A percentile compares a stretch with the other conserved stretches of the same genome.
Evolutionary conservation across 2,888 invertebrate genomes (phyloP).

Genomic region (Stenolophus ochropezus): DNA sequence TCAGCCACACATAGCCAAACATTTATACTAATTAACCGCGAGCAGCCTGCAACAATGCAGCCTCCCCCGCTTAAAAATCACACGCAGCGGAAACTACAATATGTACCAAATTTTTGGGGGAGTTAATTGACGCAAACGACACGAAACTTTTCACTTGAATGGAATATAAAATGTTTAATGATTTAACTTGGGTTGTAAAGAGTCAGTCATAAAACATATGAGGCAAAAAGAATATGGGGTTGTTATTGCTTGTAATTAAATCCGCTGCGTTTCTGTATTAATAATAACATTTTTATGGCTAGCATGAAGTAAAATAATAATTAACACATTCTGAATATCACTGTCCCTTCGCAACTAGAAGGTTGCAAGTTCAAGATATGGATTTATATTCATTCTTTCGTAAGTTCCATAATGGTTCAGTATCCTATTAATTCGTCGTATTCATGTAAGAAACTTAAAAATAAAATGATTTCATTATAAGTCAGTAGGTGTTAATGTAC

Average conservation of each 20-base stretch:
- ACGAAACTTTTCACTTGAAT: background rate
- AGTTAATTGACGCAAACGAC: slow-evolving; percentile 11
- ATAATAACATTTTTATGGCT: slow-evolving; percentile 24
- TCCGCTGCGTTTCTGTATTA: slow-evolving; percentile 6
- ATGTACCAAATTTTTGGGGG: slow-evolving; percentile 25
- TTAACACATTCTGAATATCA: no score
- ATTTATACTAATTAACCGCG: slow-evolving; percentile 35
- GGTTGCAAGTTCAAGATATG: no score
- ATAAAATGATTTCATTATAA: no score
- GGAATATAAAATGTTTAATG: slow-evolving; percentile 19
- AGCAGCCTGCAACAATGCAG: slow-evolving; percentile 21
- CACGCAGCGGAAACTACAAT: background rate
- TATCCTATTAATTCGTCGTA: no score
- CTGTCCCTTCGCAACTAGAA: no score
- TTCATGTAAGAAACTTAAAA: no score
- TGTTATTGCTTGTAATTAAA: background rate
- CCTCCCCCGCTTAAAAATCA: background rate
- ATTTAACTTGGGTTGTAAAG: slow-evolving; percentile 25
- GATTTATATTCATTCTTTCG: no score
- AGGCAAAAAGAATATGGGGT: background rate
- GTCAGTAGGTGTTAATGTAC: no score
- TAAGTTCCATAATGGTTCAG: no score
- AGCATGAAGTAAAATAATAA: slow-evolving; percentile 26
- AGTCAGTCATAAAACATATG: slow-evolving; percentile 15
- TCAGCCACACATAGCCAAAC: slow-evolving; percentile 26